Evolutionary conservation across 2,797 vertebrate species (phyloP).

Genomic region (Gambusia yucatana): DNA sequence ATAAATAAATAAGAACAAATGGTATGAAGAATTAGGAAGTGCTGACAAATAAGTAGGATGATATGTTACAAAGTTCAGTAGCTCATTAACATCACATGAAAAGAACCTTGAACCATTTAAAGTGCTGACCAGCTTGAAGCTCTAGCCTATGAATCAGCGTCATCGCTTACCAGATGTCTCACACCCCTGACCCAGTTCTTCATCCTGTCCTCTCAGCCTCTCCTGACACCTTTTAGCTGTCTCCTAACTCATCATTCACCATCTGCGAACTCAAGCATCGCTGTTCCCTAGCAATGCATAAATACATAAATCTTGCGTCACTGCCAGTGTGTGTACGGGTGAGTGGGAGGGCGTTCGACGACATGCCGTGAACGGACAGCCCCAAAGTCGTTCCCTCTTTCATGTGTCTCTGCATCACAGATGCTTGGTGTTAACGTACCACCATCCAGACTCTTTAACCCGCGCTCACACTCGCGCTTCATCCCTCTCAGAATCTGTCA

Average conservation of each 20-base stretch:
- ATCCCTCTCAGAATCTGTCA: constrained; percentile 60
- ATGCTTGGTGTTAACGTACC: constrained; percentile 71
- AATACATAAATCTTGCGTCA: constrained; percentile 79
- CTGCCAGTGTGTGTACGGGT: constrained; percentile 30
- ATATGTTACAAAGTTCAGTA: background rate
- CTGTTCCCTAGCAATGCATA: constrained; percentile 68
- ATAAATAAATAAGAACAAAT: background rate
- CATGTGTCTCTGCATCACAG: constrained; percentile 78
- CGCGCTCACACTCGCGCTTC: constrained; percentile 15
- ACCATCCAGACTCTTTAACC: constrained; percentile 55
- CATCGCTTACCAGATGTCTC: constrained; percentile 71
- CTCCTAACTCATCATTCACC: constrained; percentile 56
- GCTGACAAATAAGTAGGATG: background rate
- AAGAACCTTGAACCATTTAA: background rate
- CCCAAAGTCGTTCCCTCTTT: constrained; percentile 67
- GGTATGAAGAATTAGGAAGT: background rate
- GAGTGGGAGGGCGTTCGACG: constrained; percentile 32
- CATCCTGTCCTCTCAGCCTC: constrained; percentile 53
- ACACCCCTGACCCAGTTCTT: constrained; percentile 13
- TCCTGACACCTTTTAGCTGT: constrained; percentile 58
- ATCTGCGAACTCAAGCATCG: constrained; percentile 55
- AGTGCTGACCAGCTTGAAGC: constrained; percentile 8
- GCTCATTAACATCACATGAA: background rate
- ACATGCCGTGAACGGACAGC: constrained; percentile 62
- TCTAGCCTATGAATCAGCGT: constrained; percentile 45